A percentile compares a stretch with the other conserved stretches of the same genome.
Evolutionary conservation across 1,140 invertebrate species (phyloP).

Genomic region (Micrasema minimum): DNA sequence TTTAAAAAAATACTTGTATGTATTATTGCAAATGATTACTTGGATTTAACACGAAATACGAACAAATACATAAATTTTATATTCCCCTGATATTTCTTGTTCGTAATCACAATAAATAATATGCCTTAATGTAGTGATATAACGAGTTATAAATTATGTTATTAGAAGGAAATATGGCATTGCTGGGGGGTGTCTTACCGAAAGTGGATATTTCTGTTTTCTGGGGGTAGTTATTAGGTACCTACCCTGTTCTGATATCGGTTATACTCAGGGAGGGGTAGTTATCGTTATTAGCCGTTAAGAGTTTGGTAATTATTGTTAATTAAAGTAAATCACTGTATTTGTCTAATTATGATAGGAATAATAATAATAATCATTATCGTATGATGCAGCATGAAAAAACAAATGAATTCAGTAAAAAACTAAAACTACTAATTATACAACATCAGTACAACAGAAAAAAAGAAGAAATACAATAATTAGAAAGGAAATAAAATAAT

Average conservation of each 20-base stretch:
- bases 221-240: neutral
- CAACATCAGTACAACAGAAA: no score
- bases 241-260: conserved; percentile 19
- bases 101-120: conserved; percentile 53
- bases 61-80: no score
- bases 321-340: neutral
- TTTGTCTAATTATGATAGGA: no score
- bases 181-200: conserved; percentile 19
- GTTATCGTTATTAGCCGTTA: conserved; percentile 18
- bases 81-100: conserved; percentile 39
- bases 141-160: conserved; percentile 53
- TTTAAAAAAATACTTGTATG: no score
- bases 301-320: conserved; percentile 34
- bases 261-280: neutral
- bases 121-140: conserved; percentile 50
- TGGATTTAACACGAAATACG: no score
- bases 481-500: no score
- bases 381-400: no score
- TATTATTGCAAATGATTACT: no score
- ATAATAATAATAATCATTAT: no score
- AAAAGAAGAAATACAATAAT: no score
- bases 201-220: conserved; percentile 32
- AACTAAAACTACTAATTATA: no score
- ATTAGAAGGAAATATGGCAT: conserved; percentile 52
- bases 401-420: no score